Evolutionary conservation across 2,113 vertebrate species (phyloP).

Genomic region (Oophaga pumilio): DNA sequence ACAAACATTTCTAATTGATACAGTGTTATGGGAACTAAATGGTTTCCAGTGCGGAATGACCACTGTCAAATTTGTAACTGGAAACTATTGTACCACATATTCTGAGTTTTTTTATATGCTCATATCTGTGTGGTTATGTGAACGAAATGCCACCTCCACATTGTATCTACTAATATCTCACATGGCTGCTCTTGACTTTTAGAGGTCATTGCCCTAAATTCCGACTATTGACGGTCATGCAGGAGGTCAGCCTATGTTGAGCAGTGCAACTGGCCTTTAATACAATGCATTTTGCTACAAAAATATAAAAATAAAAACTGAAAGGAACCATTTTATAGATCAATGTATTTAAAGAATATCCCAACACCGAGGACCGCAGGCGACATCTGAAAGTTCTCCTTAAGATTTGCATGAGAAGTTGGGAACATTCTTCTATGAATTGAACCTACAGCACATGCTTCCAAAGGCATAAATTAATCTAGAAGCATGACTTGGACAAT

Average conservation of each 20-base stretch:
- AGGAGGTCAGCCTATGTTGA: background rate
- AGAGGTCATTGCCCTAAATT: background rate
- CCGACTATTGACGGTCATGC: background rate
- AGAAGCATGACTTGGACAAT: conserved; percentile 20
- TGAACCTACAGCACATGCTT: background rate
- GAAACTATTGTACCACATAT: background rate
- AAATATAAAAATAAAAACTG: background rate
- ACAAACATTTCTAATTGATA: background rate
- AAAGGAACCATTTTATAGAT: background rate
- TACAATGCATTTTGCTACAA: background rate
- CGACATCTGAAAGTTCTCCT: background rate
- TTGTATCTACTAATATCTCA: background rate
- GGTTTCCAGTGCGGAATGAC: background rate
- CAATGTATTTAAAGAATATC: background rate
- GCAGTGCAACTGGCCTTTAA: background rate
- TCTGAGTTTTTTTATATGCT: conserved; percentile 3
- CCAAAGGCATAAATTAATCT: background rate
- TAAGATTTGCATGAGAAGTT: conserved; percentile 16
- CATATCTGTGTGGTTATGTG: background rate
- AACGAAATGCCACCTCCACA: background rate
- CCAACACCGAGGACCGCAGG: background rate
- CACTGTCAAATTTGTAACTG: background rate
- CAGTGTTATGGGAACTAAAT: background rate
- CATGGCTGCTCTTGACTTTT: background rate
- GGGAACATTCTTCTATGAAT: background rate